Evolutionary conservation across 2,797 vertebrate species (phyloP).

Genomic region (Eulemur mongoz): DNA sequence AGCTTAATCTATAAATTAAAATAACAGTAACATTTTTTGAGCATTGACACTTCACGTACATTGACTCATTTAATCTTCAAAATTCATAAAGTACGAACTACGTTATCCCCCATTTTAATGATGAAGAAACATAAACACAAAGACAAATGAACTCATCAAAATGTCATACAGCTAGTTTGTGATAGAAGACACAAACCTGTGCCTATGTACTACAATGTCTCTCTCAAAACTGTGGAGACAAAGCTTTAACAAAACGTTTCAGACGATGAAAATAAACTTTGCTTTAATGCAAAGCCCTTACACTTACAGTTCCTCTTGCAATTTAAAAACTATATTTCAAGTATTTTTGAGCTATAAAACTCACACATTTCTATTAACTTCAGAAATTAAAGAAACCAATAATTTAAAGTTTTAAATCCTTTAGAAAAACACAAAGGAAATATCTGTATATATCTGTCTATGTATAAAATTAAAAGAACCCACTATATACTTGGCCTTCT

Average conservation of each 20-base stretch:
- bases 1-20: background rate
- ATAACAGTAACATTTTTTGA: background rate
- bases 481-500: background rate
- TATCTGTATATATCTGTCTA: background rate
- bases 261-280: background rate
- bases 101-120: background rate
- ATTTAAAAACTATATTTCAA: conserved; percentile 2
- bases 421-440: conserved; percentile 6
- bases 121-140: background rate
- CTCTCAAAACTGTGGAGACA: background rate
- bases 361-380: background rate
- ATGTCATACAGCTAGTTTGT: background rate
- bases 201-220: background rate
- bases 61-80: background rate
- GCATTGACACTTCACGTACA: background rate
- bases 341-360: background rate
- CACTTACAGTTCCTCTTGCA: background rate
- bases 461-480: background rate
- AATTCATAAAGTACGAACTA: background rate
- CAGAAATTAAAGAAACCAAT: background rate
- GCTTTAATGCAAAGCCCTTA: background rate
- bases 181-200: background rate
- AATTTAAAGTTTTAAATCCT: conserved; percentile 7
- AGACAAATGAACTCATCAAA: background rate
- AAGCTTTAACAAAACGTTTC: background rate